Percentiles rank a stretch among this genome's conserved stretches.
Evolutionary conservation across 2,888 invertebrate species (phyloP).

Genomic region (Metalampra italica): DNA sequence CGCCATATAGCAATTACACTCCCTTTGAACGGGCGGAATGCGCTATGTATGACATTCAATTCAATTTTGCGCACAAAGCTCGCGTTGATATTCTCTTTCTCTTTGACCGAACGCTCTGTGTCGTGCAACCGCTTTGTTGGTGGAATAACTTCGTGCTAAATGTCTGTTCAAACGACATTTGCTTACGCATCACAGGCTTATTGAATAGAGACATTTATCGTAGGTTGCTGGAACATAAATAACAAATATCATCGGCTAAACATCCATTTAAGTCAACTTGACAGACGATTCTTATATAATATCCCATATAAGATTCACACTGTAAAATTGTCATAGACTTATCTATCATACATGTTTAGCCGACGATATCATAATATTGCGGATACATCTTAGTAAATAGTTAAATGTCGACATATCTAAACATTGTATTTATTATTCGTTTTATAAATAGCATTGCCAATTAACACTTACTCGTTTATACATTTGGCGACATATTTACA

Average conservation of each 20-base stretch:
- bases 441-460: slow-evolving; percentile 26
- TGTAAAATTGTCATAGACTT: no score
- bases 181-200: not conserved
- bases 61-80: slow-evolving; percentile 71
- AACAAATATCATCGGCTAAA: no score
- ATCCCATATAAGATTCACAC: no score
- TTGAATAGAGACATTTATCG: not conserved
- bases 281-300: no score
- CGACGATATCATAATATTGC: no score
- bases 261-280: no score
- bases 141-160: slow-evolving; percentile 34
- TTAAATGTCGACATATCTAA: no score
- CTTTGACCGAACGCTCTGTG: slow-evolving; percentile 59
- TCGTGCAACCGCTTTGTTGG: slow-evolving; percentile 55
- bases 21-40: slow-evolving; percentile 71
- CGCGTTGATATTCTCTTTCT: slow-evolving; percentile 65
- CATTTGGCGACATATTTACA: slow-evolving; percentile 2
- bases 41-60: slow-evolving; percentile 72
- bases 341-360: no score
- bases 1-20: slow-evolving; percentile 71
- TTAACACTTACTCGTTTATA: slow-evolving; percentile 1
- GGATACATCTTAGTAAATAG: no score
- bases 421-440: no score
- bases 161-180: slow-evolving; percentile 25
- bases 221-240: no score